Base-by-base conservation (phyloP, 2,113 vertebrate genomes). In the Manacus vitellinus region DNA sequence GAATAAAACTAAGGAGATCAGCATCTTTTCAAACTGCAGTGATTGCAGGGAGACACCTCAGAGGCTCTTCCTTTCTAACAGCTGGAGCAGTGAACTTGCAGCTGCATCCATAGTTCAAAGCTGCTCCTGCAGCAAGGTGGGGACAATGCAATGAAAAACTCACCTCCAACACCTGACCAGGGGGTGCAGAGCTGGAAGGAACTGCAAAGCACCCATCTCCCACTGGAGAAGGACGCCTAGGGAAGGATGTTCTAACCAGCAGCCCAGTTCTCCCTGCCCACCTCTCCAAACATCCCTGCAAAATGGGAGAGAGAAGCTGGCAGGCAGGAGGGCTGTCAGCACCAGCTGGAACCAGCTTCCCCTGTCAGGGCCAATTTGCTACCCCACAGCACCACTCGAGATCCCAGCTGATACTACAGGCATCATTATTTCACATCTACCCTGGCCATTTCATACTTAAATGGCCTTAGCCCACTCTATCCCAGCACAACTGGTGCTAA, bases 311-410 rank as follows among this genome's bases (percentile, higher is more conserved):
- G 39, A 75, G 49, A 63, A 70, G 54, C 58, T 79, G 74, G 71
- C 83, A 92, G 47, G 59, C 55, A 51, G 72, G 30, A 95, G 47
- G n/a, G 43, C 39, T 56, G 41, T 41, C 61, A 55, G 21, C 0
- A 62, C 95, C 95, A 96, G 80, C 77, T 95, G 86, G 94, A 97
- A 92, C 17, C 73, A 75, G 56, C 31, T 54, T 65, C 22, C 46
- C 41, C 56, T 77, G 49, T 24, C 77, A 84, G 14, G 8, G 49
- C 63, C 51, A 70, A 83, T 59, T 37, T 74, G 78, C 87, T 63
- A 74, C 61, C 66, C 43, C 13, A 5, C 33, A 28, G 63, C 85
- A 93, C 25, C 0, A 0, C 67, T 85, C 1, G 1, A 93, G 65
- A 86, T 87, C 28, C 33, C 70, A 91, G 76, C 30, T 67, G 86